These are phyloP conservation scores for Aradophagus sp. DNA, from an alignment of 1,140 invertebrate genomes.

Conservation along the genomic window DNA sequence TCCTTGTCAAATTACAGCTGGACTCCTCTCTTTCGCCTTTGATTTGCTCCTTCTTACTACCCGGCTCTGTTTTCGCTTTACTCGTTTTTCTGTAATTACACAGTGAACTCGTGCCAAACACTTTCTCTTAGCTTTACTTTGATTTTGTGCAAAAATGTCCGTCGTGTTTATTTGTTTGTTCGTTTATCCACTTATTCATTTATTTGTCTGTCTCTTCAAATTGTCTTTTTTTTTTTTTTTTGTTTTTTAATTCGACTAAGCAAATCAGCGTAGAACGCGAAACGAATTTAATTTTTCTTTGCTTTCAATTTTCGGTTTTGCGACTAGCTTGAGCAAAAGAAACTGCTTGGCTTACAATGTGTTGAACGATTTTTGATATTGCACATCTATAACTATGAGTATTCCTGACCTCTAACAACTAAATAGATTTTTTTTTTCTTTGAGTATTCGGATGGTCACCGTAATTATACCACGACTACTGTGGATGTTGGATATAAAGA, in stretches of 20 bases:
- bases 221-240: conserved; percentile 1
- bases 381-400: conserved; percentile 14
- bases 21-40: conserved; percentile 15
- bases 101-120: conserved; percentile 35
- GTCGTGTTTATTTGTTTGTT: no score
- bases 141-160: no score
- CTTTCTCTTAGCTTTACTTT: conserved; percentile 17
- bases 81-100: conserved; percentile 25
- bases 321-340: conserved; percentile 11
- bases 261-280: no score
- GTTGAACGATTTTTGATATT: conserved; percentile 10
- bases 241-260: background rate
- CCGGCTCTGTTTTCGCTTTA: no score
- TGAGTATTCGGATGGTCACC: background rate
- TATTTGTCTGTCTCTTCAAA: no score
- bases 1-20: conserved; percentile 32
- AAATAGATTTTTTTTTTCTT: conserved; percentile 4
- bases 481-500: background rate
- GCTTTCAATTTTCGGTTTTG: no score
- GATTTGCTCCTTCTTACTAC: background rate
- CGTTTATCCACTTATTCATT: no score
- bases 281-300: no score
- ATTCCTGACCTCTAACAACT: background rate
- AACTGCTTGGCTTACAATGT: conserved; percentile 43
- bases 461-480: background rate